phyloP scores from a whole-genome alignment of 1,140 invertebrate species.

The Drosophila takahashii region DNA sequence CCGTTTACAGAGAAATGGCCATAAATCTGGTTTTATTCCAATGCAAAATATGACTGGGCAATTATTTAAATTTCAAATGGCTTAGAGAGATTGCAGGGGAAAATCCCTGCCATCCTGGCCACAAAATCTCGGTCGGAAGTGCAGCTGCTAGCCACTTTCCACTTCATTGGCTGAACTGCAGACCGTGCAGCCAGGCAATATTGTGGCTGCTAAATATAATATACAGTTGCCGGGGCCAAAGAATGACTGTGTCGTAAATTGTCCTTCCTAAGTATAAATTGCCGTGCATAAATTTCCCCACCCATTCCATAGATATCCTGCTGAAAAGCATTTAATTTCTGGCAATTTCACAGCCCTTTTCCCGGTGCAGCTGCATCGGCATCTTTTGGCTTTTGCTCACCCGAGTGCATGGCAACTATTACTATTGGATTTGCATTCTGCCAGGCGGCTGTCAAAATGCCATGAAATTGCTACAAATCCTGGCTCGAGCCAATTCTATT shows the following conservation, averaged over 20 bases:
- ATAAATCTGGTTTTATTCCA: conserved; percentile 2
- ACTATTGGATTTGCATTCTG: conserved; percentile 26
- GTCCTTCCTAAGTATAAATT: conserved; percentile 3
- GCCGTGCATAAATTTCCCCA: conserved; percentile 21
- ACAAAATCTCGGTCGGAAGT: conserved; percentile 43
- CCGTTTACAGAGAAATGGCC: conserved; percentile 1
- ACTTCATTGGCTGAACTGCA: conserved; percentile 22
- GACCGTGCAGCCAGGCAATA: conserved; percentile 11
- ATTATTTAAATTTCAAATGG: conserved; percentile 41
- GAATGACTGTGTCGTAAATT: conserved; percentile 42
- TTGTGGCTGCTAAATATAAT: conserved; percentile 43
- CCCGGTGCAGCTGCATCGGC: conserved; percentile 1
- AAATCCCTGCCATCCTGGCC: conserved; percentile 14
- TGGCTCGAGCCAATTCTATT: conserved; percentile 10
- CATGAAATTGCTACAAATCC: conserved; percentile 26
- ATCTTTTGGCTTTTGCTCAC: conserved; percentile 16
- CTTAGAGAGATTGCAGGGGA: conserved; percentile 13
- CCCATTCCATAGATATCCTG: conserved; percentile 5
- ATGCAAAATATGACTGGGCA: conserved; percentile 23
- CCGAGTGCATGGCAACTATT: conserved; percentile 1
- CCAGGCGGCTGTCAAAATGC: conserved; percentile 9
- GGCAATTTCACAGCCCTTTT: conserved; percentile 16
- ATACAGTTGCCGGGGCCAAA: conserved; percentile 26
- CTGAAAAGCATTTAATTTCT: conserved; percentile 42
- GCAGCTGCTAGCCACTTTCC: conserved; percentile 27